Evolutionary conservation across 2,888 invertebrate species (phyloP).

Genomic region (Mechanitis mazaeus): DNA sequence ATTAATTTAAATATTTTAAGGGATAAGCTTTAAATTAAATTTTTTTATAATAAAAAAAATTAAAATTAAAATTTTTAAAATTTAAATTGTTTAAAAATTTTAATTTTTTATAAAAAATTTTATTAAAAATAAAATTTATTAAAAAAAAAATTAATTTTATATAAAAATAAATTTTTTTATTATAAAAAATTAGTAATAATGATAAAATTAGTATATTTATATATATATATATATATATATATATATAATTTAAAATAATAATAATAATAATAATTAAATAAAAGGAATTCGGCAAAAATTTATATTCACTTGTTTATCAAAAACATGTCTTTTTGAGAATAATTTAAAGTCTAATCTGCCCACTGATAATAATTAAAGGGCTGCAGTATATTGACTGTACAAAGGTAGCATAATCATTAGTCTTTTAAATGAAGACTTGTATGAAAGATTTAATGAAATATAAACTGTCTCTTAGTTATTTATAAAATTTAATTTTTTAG

Average conservation of each 20-base stretch:
- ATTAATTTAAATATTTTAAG: slow-evolving; percentile 69
- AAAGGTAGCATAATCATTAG: slow-evolving; percentile 47
- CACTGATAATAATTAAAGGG: slow-evolving; percentile 83
- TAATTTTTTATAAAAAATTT: slow-evolving; percentile 70
- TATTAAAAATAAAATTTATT: slow-evolving; percentile 43
- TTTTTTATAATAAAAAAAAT: slow-evolving; percentile 63
- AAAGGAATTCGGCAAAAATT: slow-evolving; percentile 80
- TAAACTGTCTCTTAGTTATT: slow-evolving; percentile 72
- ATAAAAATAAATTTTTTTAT: slow-evolving; percentile 65
- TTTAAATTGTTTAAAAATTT: slow-evolving; percentile 76
- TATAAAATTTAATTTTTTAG: slow-evolving; percentile 67
- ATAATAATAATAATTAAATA: slow-evolving; percentile 63
- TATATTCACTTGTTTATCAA: slow-evolving; percentile 85
- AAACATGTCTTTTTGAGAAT: slow-evolving; percentile 81
- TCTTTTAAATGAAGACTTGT: slow-evolving; percentile 87
- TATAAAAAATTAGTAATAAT: slow-evolving; percentile 64
- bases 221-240: no score
- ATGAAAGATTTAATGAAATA: slow-evolving; percentile 85
- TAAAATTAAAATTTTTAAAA: slow-evolving; percentile 65
- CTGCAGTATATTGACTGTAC: slow-evolving; percentile 77
- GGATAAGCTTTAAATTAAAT: slow-evolving; percentile 78
- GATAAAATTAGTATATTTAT: slow-evolving; percentile 76
- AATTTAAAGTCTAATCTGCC: slow-evolving; percentile 75
- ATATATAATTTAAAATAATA: slow-evolving; percentile 77
- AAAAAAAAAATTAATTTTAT: slow-evolving; percentile 60